Conservation (phyloP, 2,888 invertebrate genomes). For the Aethes cnicana region DNA sequence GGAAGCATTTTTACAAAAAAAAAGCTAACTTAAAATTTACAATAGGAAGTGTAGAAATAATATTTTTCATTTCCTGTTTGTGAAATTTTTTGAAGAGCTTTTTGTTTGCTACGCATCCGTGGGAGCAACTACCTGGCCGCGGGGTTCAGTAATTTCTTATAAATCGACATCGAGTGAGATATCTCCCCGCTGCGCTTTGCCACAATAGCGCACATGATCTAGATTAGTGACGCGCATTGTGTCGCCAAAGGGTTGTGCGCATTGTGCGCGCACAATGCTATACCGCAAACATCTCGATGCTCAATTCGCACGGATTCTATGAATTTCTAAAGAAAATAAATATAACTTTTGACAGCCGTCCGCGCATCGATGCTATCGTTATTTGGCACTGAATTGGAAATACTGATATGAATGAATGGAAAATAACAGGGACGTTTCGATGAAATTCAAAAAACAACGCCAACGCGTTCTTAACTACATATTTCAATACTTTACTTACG, state of each 20-base stretch:
- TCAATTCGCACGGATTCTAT: slow-evolving; percentile 76
- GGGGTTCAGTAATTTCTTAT: slow-evolving; percentile 76
- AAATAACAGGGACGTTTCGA: slow-evolving; percentile 41
- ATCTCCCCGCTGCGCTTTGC: slow-evolving; percentile 54
- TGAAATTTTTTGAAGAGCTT: slow-evolving; percentile 63
- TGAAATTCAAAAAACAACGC: slow-evolving; percentile 17
- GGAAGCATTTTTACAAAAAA: slow-evolving; percentile 45
- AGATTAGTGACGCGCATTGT: slow-evolving; percentile 81
- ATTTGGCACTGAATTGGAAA: slow-evolving; percentile 70
- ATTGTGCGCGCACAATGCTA: slow-evolving; percentile 64
- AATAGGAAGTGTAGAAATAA: slow-evolving; percentile 65
- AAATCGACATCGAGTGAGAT: slow-evolving; percentile 81
- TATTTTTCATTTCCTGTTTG: slow-evolving; percentile 79
- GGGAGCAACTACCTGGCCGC: slow-evolving; percentile 76
- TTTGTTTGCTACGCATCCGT: slow-evolving; percentile 68
- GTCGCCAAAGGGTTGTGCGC: slow-evolving; percentile 78
- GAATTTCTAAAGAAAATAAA: slow-evolving; percentile 82
- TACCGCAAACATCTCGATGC: slow-evolving; percentile 74
- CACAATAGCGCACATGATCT: slow-evolving; percentile 79
- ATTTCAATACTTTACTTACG: no score
- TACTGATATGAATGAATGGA: slow-evolving; percentile 55
- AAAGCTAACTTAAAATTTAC: slow-evolving; percentile 46
- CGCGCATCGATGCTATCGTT: slow-evolving; percentile 71
- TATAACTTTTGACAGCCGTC: slow-evolving; percentile 80
- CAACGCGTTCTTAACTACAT: no score